Base-by-base conservation (phyloP, 2,113 vertebrate species). In the Muntiacus muntjak region DNA sequence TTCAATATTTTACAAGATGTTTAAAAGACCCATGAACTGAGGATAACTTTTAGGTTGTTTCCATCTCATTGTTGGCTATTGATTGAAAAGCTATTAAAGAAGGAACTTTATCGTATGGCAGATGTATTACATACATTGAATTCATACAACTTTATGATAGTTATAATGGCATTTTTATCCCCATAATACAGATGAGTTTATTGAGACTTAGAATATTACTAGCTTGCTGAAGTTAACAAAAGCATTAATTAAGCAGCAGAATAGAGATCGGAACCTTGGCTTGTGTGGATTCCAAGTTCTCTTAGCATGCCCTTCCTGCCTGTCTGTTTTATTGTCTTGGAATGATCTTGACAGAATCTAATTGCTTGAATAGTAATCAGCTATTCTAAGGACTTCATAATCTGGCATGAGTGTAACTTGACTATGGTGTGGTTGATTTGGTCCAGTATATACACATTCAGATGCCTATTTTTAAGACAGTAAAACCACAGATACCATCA, bases 241-340 rank as follows among this genome's bases (percentile, higher is more conserved):
- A 36, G 4, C 36, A 74, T 50, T 93, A 71, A 74, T 47, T 91
- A 86, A 96, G 45, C 40, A 89, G n/a, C 36, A 91, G 54, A 91
- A 6, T 45, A 76, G 40, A 50, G 57, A 47, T 78, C 47, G 2
- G 12, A 96, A 94, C 15, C 26, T 40, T 79, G 40, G 58, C 67
- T 84, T 87, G 2, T 84, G 57, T 87, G 55, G 25, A 90, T 93
- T 92, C 58, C 79, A 96, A 83, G 57, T 28, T 89, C 52, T 92
- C 21, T 86, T 84, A 83, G 36, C 6, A 62, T 1, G 88, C 7
- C 8, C 6, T 76, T 45, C 94, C 7, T 67, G 40, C 16, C 25
- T 87, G n/a, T 81, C 23, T 92, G n/a, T 94, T 92, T 89, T 83
- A 87, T 55, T 54, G 52, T n/a, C 79, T 93, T 95, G 43, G 36